These are phyloP conservation scores for Noturus placidus DNA, from an alignment of 2,113 vertebrate species.

Conservation along the genomic window DNA sequence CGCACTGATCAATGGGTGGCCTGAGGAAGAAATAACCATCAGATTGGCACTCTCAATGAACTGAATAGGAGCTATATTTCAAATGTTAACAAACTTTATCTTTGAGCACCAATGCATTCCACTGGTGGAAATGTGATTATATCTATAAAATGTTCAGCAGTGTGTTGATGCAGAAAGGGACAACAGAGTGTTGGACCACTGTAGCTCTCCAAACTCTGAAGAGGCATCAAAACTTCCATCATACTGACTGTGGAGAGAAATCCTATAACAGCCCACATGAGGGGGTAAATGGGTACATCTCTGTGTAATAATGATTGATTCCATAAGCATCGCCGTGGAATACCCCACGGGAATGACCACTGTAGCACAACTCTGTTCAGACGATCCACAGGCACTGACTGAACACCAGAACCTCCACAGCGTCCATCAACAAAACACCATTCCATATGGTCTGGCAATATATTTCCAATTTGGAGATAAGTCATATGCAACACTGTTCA, in stretches of 20 bases:
- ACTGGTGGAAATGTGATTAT: not conserved
- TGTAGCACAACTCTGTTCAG: not conserved
- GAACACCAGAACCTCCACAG: not conserved
- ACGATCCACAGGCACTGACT: not conserved
- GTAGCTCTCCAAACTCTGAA: not conserved
- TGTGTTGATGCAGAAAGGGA: not conserved
- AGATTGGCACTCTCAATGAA: not conserved
- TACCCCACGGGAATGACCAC: not conserved
- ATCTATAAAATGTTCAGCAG: not conserved
- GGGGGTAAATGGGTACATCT: not conserved
- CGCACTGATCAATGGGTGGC: not conserved
- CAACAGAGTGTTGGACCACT: not conserved
- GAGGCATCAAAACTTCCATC: not conserved
- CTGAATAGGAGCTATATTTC: not conserved
- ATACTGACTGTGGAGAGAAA: not conserved
- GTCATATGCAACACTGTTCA: conserved; percentile 1
- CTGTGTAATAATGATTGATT: not conserved
- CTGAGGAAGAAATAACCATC: not conserved
- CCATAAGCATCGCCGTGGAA: not conserved
- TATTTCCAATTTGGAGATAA: not conserved
- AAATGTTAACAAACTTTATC: not conserved
- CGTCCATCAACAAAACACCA: not conserved
- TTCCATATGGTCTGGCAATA: not conserved
- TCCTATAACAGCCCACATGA: not conserved
- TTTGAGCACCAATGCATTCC: not conserved